Base-by-base conservation (phyloP, 92 coral and sea anemone species). In the Palythoa heliodiscus region DNA sequence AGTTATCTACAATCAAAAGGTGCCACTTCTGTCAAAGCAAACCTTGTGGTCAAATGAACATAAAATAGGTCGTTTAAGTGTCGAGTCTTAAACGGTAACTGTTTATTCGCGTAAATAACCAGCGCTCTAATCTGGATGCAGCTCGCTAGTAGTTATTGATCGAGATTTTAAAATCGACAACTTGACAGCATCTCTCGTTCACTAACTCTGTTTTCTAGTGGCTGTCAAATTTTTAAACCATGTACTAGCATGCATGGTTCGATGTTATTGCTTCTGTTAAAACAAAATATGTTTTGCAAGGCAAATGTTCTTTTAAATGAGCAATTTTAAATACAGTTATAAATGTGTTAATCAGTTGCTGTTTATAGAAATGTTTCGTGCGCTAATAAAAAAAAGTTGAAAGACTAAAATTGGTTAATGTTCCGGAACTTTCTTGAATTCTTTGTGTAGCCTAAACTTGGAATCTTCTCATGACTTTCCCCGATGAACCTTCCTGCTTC, bases 371-470 rank as follows among this genome's bases (percentile, higher is more conserved):
- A 16, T 52, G 53, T 19, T 0, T 43, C 0, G 4, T 43, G 6
- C 0, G 6, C 9, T 43, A 43, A 73, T 43, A 39, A 16, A 7
- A 39, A 16, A 7, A 19, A 43, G 11, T 40, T 15, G 3, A 1
- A 35, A 75, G 40, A 13, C 3, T 52, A 11, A 8, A 13, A 12
- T 24, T 23, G 17, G 38, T 3, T 7, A 52, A 14, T 5, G 1
- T 25, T 35, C 81, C 25, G 67, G 66, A 76, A 76, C 63, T 54
- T 76, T 76, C 81, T 57, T 54, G 50, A 29, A 29, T 10, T 76
- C 11, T 13, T 54, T n/a, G 19, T 38, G 16, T 15, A 48, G 13
- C 11, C 47, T 64, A 29, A 76, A 52, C 61, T 76, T 13, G n/a
- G 14, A 24, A 16, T 23, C 0, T 25, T 10, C 7, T 63, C 69